Percentiles rank a stretch among this genome's conserved stretches.
Evolutionary conservation across 2,113 vertebrate species (phyloP).

Genomic region (cattle (Bos taurus)): ARS-UCD2.0 NC_037334.1:77372501-77373000

Average conservation of each 20-base stretch:
- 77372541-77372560: neutral
- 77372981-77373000: constrained; percentile 84
- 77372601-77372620: constrained; percentile 63
- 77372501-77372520: constrained; percentile 43
- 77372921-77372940: constrained; percentile 84
- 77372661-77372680: constrained; percentile 58
- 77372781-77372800: constrained; percentile 69
- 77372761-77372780: constrained; percentile 69
- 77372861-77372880: constrained; percentile 70
- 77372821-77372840: constrained; percentile 76
- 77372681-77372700: constrained; percentile 67
- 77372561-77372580: neutral
- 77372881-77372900: constrained; percentile 76
- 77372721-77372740: constrained; percentile 76
- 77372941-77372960: constrained; percentile 79
- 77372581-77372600: neutral
- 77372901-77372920: constrained; percentile 77
- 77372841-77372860: constrained; percentile 82
- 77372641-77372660: constrained; percentile 55
- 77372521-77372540: neutral
- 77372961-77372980: constrained; percentile 77
- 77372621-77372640: constrained; percentile 50
- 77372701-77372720: constrained; percentile 68
- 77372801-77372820: constrained; percentile 60
- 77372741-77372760: constrained; percentile 72